These are phyloP conservation scores for Poliocrania exsul DNA, from an alignment of 2,797 vertebrate species.

Conservation along the genomic window DNA sequence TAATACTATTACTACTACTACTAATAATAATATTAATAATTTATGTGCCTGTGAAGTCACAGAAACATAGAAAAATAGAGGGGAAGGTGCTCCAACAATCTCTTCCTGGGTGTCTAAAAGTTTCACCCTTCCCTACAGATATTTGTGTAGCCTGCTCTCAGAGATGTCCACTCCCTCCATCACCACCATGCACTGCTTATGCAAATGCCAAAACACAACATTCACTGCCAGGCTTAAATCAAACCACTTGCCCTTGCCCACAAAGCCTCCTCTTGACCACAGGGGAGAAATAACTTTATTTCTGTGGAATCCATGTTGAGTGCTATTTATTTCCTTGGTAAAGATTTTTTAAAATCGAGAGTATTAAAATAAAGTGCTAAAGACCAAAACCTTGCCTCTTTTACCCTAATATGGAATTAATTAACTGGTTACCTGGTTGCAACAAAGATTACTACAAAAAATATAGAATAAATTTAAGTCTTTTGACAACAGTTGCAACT, in stretches of 20 bases:
- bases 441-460: not conserved
- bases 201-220: not conserved
- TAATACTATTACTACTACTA: no score
- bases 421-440: not conserved
- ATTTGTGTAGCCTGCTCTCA: not conserved
- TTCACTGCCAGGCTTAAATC: not conserved
- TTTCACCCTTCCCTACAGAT: not conserved
- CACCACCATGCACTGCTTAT: not conserved
- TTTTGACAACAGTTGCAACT: not conserved
- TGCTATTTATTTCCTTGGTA: not conserved
- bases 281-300: not conserved
- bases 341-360: not conserved
- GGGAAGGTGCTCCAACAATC: not conserved
- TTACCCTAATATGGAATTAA: not conserved
- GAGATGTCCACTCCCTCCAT: not conserved
- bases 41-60: not conserved
- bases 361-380: not conserved
- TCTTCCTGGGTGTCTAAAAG: not conserved
- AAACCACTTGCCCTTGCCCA: rapidly evolving
- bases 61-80: not conserved
- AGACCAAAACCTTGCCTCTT: not conserved
- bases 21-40: not conserved
- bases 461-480: rapidly evolving
- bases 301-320: not conserved
- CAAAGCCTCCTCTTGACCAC: not conserved